phyloP scores from a whole-genome alignment of 1,140 invertebrate genomes.

The Coelopa frigida region DNA sequence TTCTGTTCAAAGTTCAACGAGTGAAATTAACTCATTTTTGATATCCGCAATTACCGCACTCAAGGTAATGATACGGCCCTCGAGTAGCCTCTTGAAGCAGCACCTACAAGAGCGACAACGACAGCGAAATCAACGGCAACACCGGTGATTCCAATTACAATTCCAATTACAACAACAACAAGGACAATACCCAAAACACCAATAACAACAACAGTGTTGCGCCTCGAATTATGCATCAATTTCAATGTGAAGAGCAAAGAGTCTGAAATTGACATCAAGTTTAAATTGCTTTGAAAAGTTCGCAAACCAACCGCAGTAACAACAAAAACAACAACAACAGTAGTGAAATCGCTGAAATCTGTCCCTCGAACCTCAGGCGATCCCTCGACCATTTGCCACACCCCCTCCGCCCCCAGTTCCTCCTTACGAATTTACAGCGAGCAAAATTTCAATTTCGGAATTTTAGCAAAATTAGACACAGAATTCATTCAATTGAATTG shows the following conservation, averaged over 20 bases:
- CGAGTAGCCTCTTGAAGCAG: too few relatives aligned
- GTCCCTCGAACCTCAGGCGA: constrained; percentile 8
- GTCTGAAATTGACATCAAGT: constrained; percentile 43
- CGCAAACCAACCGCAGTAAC: constrained; percentile 8
- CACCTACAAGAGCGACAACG: too few relatives aligned
- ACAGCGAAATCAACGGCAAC: background rate
- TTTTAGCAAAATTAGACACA: constrained; percentile 27
- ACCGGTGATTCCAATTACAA: too few relatives aligned
- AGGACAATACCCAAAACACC: background rate
- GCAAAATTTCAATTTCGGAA: constrained; percentile 26
- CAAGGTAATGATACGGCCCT: too few relatives aligned
- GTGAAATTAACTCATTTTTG: too few relatives aligned
- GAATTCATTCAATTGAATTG: constrained; percentile 43
- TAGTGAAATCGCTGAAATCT: too few relatives aligned
- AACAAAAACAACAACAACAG: too few relatives aligned
- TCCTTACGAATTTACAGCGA: background rate
- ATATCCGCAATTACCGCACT: too few relatives aligned
- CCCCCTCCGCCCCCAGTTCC: background rate
- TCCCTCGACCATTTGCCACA: background rate
- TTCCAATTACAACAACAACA: too few relatives aligned
- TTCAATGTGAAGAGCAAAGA: too few relatives aligned
- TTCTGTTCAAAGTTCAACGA: too few relatives aligned
- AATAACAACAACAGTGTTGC: background rate
- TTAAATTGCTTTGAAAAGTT: constrained; percentile 33
- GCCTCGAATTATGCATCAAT: constrained; percentile 9